A percentile compares a stretch with the other conserved stretches of the same genome.
phyloP scores from a whole-genome alignment of 1,140 invertebrate genomes.

The Megalonaias nervosa region DNA sequence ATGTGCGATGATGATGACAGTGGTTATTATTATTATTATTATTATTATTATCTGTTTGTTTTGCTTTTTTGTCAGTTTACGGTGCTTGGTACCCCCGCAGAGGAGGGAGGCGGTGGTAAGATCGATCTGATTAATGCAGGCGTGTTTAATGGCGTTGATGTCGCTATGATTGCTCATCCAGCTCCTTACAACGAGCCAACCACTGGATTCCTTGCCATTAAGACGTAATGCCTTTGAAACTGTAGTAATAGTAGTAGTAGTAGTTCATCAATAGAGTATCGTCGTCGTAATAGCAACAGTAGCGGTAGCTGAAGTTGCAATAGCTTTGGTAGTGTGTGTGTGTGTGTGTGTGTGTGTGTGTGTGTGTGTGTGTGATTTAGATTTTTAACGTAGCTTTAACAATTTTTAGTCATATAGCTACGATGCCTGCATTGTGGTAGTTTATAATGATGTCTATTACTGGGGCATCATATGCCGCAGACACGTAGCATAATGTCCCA shows the following conservation, averaged over 20 bases:
- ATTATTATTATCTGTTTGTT: not conserved
- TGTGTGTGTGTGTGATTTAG: too few species aligned
- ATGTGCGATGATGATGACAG: too few species aligned
- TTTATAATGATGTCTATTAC: too few species aligned
- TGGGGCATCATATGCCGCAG: too few species aligned
- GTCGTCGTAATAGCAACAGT: not conserved
- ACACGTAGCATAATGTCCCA: too few species aligned
- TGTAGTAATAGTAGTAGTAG: too few species aligned
- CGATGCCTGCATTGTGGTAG: too few species aligned
- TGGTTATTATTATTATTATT: too few species aligned
- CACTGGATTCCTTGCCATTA: slow-evolving; percentile 22
- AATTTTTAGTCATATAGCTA: too few species aligned
- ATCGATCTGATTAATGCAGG: slow-evolving; percentile 56
- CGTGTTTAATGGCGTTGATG: slow-evolving; percentile 63
- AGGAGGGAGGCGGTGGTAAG: slow-evolving; percentile 68
- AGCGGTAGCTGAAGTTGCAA: not conserved
- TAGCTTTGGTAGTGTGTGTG: not conserved
- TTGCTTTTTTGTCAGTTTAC: slow-evolving; percentile 14
- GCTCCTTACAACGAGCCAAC: slow-evolving; percentile 4
- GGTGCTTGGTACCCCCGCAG: slow-evolving; percentile 59
- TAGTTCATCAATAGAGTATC: too few species aligned
- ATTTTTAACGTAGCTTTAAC: too few species aligned
- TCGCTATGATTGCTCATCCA: slow-evolving; percentile 69
- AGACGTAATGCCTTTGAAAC: slow-evolving; percentile 3
- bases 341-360: too few species aligned